Percentiles rank a stretch among this genome's conserved stretches.
phyloP scores from a whole-genome alignment of 1,140 invertebrate species.

The Pseudomyrmex flavicornis region DNA sequence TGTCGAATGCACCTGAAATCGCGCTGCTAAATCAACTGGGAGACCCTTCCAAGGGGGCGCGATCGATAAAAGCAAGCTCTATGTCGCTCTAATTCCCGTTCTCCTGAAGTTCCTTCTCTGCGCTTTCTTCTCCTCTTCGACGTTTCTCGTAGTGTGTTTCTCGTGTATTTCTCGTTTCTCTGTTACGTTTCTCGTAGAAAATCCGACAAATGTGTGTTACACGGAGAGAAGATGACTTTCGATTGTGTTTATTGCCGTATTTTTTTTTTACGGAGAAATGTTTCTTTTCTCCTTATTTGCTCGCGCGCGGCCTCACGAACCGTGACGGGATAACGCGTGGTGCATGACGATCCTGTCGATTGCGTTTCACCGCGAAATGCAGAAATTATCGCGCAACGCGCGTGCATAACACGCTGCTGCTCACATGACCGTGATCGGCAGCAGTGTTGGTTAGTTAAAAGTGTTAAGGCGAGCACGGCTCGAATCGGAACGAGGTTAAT shows the following conservation, averaged over 20 bases:
- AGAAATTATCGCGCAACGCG: conserved; percentile 1
- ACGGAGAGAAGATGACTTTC: too few species aligned
- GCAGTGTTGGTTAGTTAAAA: background rate
- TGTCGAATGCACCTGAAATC: conserved; percentile 35
- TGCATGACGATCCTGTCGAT: conserved; percentile 24
- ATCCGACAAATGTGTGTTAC: too few species aligned
- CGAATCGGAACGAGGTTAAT: conserved; percentile 62
- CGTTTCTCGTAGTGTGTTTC: too few species aligned
- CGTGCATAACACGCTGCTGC: too few species aligned
- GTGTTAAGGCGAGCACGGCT: background rate
- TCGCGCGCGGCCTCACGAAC: too few species aligned
- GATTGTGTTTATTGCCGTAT: too few species aligned
- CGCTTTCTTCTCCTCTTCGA: background rate
- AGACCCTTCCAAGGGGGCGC: conserved; percentile 22
- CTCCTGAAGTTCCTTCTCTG: background rate
- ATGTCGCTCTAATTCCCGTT: conserved; percentile 51
- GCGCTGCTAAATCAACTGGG: conserved; percentile 36
- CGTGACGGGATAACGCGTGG: background rate
- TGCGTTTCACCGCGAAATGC: conserved; percentile 35
- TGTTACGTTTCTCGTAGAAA: too few species aligned
- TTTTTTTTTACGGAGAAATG: too few species aligned
- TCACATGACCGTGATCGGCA: conserved; percentile 24
- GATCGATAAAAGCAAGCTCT: conserved; percentile 52
- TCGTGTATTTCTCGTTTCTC: background rate
- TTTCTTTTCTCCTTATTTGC: too few species aligned